Evolutionary conservation across 2,113 vertebrate genomes (phyloP).

Genomic region (Pantherophis guttatus): DNA sequence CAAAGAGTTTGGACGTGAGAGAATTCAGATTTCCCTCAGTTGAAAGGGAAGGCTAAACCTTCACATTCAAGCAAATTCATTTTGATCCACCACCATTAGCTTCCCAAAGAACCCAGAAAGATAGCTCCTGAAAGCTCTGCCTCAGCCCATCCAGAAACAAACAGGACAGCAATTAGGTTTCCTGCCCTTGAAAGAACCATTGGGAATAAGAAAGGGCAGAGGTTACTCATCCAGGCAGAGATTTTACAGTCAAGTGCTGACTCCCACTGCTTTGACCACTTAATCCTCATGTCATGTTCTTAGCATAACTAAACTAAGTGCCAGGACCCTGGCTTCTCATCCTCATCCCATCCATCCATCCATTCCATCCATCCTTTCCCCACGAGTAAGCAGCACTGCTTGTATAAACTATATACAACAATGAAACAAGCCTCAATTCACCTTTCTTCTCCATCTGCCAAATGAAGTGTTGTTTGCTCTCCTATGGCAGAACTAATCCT

Average conservation of each 20-base stretch:
- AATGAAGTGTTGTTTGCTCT: neutral
- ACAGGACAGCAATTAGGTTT: neutral
- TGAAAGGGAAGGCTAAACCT: no score
- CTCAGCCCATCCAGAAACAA: neutral
- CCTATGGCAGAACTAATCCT: neutral
- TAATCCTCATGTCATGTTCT: constrained; percentile 2
- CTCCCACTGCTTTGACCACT: constrained; percentile 4
- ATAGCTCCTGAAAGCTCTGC: neutral
- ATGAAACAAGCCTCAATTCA: neutral
- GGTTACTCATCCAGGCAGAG: constrained; percentile 12
- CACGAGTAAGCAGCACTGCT: neutral
- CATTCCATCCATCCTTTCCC: neutral
- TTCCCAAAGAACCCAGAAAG: neutral
- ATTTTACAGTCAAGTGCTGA: neutral
- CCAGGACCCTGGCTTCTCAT: neutral
- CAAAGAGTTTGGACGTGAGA: neutral
- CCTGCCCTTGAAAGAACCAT: constrained; percentile 8
- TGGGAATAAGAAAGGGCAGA: constrained; percentile 2
- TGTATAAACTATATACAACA: neutral
- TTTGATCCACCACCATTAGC: neutral
- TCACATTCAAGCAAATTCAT: neutral
- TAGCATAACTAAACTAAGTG: neutral
- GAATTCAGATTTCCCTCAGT: neutral
- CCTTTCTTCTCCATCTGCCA: neutral
- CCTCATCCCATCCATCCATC: neutral